phyloP scores from a whole-genome alignment of 37 sponge, comb jelly and placozoan species.

The Tethya wilhelma region DNA sequence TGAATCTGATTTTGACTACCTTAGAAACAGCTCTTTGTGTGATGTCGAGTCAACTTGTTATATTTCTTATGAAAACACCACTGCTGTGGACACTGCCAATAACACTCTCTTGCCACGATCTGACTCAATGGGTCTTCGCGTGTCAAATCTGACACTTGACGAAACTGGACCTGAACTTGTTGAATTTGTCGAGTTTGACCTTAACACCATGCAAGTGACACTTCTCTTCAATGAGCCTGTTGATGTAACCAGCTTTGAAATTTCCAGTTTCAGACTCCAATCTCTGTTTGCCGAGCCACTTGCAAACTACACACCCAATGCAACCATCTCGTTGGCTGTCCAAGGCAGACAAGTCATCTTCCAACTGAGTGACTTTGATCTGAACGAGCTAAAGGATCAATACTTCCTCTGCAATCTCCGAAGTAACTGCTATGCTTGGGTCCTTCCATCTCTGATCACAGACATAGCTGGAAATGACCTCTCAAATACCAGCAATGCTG shows the following conservation, averaged over 20 bases:
- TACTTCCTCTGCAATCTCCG: slow-evolving; percentile 59
- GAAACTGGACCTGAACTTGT: slow-evolving; percentile 62
- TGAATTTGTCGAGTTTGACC: slow-evolving; percentile 77
- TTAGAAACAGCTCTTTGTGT: slow-evolving; percentile 55
- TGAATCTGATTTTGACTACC: slow-evolving; percentile 53
- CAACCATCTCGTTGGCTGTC: slow-evolving; percentile 7
- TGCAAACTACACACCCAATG: slow-evolving; percentile 49
- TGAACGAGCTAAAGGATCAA: slow-evolving; percentile 57
- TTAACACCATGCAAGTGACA: slow-evolving; percentile 54
- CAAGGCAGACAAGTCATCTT: slow-evolving; percentile 44
- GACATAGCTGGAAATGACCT: slow-evolving; percentile 61
- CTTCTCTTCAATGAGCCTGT: slow-evolving; percentile 84
- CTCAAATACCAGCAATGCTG: slow-evolving; percentile 54
- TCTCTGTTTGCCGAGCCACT: slow-evolving; percentile 77
- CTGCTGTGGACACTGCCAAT: slow-evolving; percentile 54
- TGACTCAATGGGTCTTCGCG: slow-evolving; percentile 33
- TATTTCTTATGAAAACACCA: slow-evolving; percentile 44
- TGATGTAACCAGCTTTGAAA: slow-evolving; percentile 48
- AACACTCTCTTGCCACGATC: slow-evolving; percentile 19
- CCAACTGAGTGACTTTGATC: slow-evolving; percentile 61
- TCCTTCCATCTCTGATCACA: slow-evolving; percentile 37
- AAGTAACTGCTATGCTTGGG: slow-evolving; percentile 80
- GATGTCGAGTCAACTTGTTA: slow-evolving; percentile 35
- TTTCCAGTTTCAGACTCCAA: slow-evolving; percentile 71
- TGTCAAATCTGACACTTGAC: slow-evolving; percentile 61